Conservation (phyloP, 2,797 vertebrate genomes). For the Limosa lapponica region DNA sequence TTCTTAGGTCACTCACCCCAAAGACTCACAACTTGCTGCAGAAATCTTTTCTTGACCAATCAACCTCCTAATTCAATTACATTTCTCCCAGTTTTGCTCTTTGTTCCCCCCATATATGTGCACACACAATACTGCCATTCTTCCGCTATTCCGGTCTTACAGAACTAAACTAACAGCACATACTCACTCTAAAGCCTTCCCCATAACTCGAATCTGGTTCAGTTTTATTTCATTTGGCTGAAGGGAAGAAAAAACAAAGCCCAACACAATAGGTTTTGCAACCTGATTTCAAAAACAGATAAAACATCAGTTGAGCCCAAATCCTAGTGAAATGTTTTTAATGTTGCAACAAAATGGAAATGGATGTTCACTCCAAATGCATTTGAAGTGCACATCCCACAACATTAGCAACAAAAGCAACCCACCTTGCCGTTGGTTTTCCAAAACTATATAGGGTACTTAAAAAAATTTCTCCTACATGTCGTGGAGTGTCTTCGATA, state of each 20-base stretch:
- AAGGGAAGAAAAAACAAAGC: background rate
- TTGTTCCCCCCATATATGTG: background rate
- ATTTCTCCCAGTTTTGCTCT: background rate
- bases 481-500: background rate
- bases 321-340: background rate
- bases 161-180: background rate
- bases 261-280: background rate
- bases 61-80: background rate
- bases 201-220: background rate
- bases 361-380: background rate
- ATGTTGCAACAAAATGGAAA: background rate
- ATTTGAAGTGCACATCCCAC: background rate
- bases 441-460: background rate
- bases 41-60: background rate
- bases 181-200: background rate
- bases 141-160: background rate
- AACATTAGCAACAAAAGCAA: background rate
- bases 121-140: background rate
- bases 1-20: background rate
- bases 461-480: background rate
- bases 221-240: background rate
- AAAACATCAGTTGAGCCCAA: background rate
- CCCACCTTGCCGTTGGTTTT: background rate
- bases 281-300: background rate
- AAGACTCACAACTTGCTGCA: background rate